Base-by-base conservation (phyloP, 2,113 vertebrate genomes). In the Pterocles gutturalis region DNA sequence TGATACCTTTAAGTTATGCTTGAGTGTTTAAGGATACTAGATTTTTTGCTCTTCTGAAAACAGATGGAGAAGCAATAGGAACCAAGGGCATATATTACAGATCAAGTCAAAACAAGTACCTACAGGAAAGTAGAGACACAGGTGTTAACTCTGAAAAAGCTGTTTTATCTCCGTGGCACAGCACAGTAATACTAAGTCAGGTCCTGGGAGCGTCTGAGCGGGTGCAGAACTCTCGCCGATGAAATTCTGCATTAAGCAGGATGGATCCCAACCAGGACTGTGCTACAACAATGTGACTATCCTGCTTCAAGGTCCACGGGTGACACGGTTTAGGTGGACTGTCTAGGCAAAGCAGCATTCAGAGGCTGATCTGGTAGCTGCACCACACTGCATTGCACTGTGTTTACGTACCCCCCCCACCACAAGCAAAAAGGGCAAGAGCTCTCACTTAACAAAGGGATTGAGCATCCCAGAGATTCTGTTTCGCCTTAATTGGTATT, bases 401-500 rank as follows among this genome's bases (percentile, higher is more conserved):
- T 87, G 49, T 57, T 77, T 69, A 46, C 20, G 28, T 17, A 45
- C 9, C 6, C 48, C 45, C 45, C 43, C 2, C 5, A 53, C 31
- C 17, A 31, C 5, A 22, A 61, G 46, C 3, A 5, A 87, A 83
- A 86, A 83, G 22, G 36, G 31, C 49, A 73, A 78, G 58, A 51
- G 10, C 7, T 86, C 38, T 51, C 60, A 13, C 29, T 90, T 90
- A 55, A 84, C 66, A 26, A 36, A 19, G 21, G 31, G 25, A 73
- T 34, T 3, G 11, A 87, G 43, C 43, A 89, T 89, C 55, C 66
- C 26, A 75, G 57, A 77, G 93, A 94, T 84, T 78, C 62, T 67
- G 24, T 91, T 91, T 92, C 8, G 16, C 73, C 83, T 94, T 91
- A 96, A 87, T 34, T 91, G 91, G 86, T 84, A 91, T 82, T 87